A percentile compares a stretch with the other conserved stretches of the same genome.
Evolutionary conservation across 2,888 invertebrate species (phyloP).

Genomic region (Onthophagus sagittarius): DNA sequence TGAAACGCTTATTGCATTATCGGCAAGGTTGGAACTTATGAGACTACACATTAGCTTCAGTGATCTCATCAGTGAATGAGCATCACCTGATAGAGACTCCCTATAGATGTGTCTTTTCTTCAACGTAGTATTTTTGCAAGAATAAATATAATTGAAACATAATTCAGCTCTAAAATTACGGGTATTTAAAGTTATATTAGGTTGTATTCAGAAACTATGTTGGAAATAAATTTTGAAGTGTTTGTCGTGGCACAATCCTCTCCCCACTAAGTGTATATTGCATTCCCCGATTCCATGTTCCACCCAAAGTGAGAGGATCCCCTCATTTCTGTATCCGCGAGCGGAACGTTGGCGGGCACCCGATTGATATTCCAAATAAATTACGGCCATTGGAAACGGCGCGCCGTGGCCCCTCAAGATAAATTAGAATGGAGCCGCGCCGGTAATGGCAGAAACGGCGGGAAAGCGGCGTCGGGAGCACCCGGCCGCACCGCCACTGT

Average conservation of each 20-base stretch:
- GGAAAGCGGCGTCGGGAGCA: neutral
- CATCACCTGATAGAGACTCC: too few relatives aligned
- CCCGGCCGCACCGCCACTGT: neutral
- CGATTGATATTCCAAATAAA: slow-evolving; percentile 12
- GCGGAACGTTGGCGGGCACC: neutral
- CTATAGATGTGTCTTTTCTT: too few relatives aligned
- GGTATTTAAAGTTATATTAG: neutral
- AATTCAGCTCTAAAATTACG: too few relatives aligned
- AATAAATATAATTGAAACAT: too few relatives aligned
- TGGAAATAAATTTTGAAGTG: neutral
- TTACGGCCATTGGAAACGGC: slow-evolving; percentile 5
- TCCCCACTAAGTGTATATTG: neutral
- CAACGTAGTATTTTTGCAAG: too few relatives aligned
- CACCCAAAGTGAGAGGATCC: neutral
- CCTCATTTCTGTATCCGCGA: neutral
- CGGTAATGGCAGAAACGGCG: neutral
- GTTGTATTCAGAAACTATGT: neutral
- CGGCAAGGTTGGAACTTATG: too few relatives aligned
- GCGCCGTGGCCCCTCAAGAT: slow-evolving; percentile 6
- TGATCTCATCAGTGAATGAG: too few relatives aligned
- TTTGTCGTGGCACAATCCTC: neutral
- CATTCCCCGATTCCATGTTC: neutral
- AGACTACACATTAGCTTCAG: too few relatives aligned
- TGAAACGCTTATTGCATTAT: too few relatives aligned
- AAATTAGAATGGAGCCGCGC: slow-evolving; percentile 9